phyloP scores from a whole-genome alignment of 2,797 vertebrate species.

The Eurystomus glaucurus region DNA sequence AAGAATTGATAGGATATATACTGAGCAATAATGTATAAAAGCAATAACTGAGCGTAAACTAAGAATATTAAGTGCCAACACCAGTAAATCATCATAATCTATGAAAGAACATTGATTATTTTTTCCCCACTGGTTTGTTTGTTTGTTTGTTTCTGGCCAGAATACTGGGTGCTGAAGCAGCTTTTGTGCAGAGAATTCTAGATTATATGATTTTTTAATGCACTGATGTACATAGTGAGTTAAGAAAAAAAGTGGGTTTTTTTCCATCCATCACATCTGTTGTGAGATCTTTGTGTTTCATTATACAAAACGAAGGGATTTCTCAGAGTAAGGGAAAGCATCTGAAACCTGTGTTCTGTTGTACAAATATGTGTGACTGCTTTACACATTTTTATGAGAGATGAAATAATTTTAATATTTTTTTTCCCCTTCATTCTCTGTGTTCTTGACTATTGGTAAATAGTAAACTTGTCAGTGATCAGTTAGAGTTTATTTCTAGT shows the following conservation, averaged over 20 bases:
- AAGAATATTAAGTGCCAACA: neutral
- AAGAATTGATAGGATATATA: neutral
- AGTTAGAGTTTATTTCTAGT: neutral
- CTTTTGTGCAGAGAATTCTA: neutral
- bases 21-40: neutral
- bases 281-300: neutral
- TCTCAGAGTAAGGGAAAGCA: neutral
- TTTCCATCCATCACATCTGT: neutral
- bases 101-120: rapidly evolving
- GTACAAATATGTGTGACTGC: neutral
- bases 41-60: neutral
- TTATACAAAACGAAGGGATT: neutral
- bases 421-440: neutral
- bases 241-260: neutral
- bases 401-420: neutral
- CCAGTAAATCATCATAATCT: neutral
- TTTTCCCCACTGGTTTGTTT: rapidly evolving
- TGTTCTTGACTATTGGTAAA: neutral
- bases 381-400: neutral
- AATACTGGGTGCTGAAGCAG: neutral
- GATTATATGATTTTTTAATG: neutral
- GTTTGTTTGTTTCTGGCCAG: neutral
- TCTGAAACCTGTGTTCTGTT: neutral
- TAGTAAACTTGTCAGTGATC: rapidly evolving
- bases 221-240: neutral